Conservation (phyloP, 2,113 vertebrate species). For the Cephalophus harveyi region DNA sequence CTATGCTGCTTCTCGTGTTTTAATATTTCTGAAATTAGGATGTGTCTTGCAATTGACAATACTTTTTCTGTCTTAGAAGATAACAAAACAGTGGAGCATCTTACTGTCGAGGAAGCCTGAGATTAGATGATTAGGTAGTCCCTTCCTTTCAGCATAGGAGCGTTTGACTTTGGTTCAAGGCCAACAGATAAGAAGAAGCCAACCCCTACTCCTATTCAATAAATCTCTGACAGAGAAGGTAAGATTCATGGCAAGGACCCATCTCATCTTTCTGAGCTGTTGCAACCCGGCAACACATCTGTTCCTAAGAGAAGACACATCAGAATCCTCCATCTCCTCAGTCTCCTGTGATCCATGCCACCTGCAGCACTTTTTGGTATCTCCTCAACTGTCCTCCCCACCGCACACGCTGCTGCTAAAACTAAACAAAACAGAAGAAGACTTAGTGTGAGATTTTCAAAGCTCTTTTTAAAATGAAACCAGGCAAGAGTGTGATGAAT, state of each 20-base stretch:
- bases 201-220: background rate
- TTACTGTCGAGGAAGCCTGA: background rate
- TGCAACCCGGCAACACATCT: slow-evolving; percentile 48
- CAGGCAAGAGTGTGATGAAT: background rate
- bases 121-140: background rate
- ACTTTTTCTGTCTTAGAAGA: background rate
- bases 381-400: background rate
- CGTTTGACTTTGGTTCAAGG: background rate
- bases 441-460: background rate
- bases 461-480: slow-evolving; percentile 23
- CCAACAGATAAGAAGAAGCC: background rate
- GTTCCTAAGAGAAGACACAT: background rate
- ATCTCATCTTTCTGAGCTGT: background rate
- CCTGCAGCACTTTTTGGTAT: background rate
- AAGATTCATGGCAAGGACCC: background rate
- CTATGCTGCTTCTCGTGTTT: background rate
- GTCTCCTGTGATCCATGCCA: background rate
- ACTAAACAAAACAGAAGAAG: background rate
- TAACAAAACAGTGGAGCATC: background rate
- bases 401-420: background rate
- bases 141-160: background rate
- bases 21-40: background rate
- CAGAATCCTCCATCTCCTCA: background rate
- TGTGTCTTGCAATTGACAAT: background rate
- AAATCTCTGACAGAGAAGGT: slow-evolving; percentile 5